Evolutionary conservation across 2,888 invertebrate species (phyloP).

Genomic region (Blera fallax): DNA sequence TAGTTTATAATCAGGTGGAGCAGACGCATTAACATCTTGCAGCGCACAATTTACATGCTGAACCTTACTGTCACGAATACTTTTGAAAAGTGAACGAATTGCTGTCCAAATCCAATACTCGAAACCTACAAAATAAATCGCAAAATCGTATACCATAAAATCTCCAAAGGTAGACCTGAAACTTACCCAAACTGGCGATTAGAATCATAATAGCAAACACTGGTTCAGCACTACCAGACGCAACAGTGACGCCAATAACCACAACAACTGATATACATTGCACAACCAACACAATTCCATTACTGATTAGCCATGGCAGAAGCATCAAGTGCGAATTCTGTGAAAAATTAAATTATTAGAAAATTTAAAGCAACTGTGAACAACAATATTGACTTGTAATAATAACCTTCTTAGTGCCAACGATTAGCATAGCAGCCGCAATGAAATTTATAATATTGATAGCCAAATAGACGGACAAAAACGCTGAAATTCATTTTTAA

Average conservation of each 20-base stretch:
- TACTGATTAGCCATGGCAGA: background rate
- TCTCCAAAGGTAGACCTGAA: too few relatives aligned
- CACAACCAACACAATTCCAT: background rate
- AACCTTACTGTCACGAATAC: background rate
- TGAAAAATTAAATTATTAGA: background rate
- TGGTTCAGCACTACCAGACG: background rate
- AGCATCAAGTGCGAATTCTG: background rate
- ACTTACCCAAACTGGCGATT: background rate
- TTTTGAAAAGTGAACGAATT: background rate
- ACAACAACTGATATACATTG: background rate
- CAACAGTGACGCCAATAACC: background rate
- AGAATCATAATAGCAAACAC: background rate
- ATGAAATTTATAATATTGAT: constrained; percentile 3
- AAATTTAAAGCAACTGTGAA: background rate
- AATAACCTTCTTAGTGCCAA: background rate
- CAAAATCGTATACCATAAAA: background rate
- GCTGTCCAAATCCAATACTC: background rate
- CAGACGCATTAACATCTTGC: too few relatives aligned
- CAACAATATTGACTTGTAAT: background rate
- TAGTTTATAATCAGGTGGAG: too few relatives aligned
- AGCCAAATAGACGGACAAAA: background rate
- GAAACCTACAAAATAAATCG: background rate
- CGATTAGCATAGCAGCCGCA: background rate
- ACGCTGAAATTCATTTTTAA: background rate
- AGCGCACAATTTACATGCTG: too few relatives aligned